A percentile compares a stretch with the other conserved stretches of the same genome.
Conservation (phyloP, 2,888 invertebrate species). For the Neoascia interrupta region DNA sequence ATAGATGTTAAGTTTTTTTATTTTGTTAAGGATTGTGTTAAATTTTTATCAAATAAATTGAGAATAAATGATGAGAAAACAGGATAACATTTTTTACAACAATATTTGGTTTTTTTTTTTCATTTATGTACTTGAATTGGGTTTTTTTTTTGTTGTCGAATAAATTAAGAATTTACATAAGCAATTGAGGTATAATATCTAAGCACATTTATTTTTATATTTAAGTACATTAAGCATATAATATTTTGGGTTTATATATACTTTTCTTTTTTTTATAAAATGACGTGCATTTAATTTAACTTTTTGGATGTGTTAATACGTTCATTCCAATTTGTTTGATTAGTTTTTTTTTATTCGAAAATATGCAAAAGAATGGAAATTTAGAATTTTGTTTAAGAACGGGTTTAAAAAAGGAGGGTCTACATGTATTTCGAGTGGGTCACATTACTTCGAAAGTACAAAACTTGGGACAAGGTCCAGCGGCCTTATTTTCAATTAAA, state of each 20-base stretch:
- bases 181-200: conserved; percentile 34
- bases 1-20: conserved; percentile 23
- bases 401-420: no score
- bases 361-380: conserved; percentile 13
- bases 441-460: background rate
- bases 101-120: conserved; percentile 27
- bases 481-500: no score
- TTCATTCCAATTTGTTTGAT: conserved; percentile 7
- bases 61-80: conserved; percentile 29
- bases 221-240: conserved; percentile 55
- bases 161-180: conserved; percentile 34
- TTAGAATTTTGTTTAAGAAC: conserved; percentile 51
- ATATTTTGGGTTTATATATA: conserved; percentile 29
- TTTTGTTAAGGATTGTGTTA: conserved; percentile 8
- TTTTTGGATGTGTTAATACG: conserved; percentile 36
- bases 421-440: no score
- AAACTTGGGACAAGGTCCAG: no score
- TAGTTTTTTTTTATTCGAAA: conserved; percentile 14
- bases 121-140: no score
- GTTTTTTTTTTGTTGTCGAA: conserved; percentile 19
- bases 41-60: conserved; percentile 9
- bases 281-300: conserved; percentile 39
- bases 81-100: conserved; percentile 37
- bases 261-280: conserved; percentile 12
- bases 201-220: conserved; percentile 63